A percentile compares a stretch with the other conserved stretches of the same genome.
Conservation (phyloP, 1,140 invertebrate genomes). For the Heliconius congener region DNA sequence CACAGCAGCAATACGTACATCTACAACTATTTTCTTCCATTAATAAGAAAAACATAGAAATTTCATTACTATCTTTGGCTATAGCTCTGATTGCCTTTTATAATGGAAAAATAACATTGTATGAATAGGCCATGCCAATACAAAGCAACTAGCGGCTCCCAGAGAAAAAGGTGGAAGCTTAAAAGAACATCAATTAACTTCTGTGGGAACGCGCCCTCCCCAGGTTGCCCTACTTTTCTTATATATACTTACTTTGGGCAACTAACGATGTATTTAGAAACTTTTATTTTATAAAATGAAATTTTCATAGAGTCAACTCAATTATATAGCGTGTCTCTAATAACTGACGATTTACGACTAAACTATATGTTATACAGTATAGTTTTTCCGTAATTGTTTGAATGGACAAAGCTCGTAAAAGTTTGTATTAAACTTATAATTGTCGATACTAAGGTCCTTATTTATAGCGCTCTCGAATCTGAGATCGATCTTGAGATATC, state of each 20-base stretch:
- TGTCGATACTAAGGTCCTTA: no score
- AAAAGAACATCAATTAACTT: conserved; percentile 32
- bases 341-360: background rate
- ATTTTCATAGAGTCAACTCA: background rate
- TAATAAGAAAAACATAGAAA: background rate
- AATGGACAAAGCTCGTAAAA: background rate
- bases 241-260: conserved; percentile 4
- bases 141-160: background rate
- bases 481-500: no score
- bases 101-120: conserved; percentile 3
- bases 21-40: background rate
- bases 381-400: background rate
- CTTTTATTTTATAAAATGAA: conserved; percentile 7
- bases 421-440: no score
- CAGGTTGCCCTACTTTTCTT: conserved; percentile 24
- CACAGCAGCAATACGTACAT: no score
- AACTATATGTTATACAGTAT: background rate
- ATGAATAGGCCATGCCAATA: background rate
- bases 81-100: background rate
- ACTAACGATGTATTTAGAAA: conserved; percentile 1
- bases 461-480: no score
- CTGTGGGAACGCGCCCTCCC: conserved; percentile 1
- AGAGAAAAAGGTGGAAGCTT: conserved; percentile 13
- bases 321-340: background rate
- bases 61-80: background rate